A percentile compares a stretch with the other conserved stretches of the same genome.
Conservation (phyloP, 2,797 vertebrate genomes). For the Fringilla coelebs region DNA sequence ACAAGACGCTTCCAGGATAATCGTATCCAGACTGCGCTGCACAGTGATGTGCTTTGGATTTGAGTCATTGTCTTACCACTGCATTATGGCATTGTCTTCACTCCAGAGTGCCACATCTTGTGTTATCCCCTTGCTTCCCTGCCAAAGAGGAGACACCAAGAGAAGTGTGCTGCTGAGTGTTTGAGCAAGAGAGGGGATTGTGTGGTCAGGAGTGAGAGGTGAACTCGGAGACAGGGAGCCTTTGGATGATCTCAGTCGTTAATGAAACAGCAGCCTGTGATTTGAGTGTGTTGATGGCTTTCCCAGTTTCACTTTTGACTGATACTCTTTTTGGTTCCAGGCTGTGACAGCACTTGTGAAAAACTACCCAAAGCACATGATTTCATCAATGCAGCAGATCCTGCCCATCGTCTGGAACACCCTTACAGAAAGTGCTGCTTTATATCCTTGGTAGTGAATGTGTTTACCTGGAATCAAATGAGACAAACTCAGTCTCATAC, state of each 20-base stretch:
- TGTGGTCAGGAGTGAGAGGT: background rate
- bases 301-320: background rate
- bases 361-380: constrained; percentile 98
- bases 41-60: background rate
- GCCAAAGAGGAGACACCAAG: background rate
- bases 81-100: background rate
- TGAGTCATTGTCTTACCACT: background rate
- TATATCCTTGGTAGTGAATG: constrained; percentile 87
- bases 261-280: background rate
- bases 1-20: background rate
- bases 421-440: constrained; percentile 94
- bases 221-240: background rate
- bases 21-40: background rate
- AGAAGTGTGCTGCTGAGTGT: background rate
- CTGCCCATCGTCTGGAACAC: constrained; percentile 98
- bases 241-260: background rate
- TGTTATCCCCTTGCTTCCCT: background rate
- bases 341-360: constrained; percentile 96
- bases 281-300: background rate
- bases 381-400: constrained; percentile 97
- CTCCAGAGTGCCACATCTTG: background rate
- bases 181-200: background rate
- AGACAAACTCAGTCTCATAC: background rate
- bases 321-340: constrained; percentile 61
- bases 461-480: background rate